Percentiles rank a stretch among this genome's conserved stretches.
These are phyloP conservation scores for Schizotus pectinicornis DNA, from an alignment of 2,888 invertebrate species.

Conservation along the genomic window DNA sequence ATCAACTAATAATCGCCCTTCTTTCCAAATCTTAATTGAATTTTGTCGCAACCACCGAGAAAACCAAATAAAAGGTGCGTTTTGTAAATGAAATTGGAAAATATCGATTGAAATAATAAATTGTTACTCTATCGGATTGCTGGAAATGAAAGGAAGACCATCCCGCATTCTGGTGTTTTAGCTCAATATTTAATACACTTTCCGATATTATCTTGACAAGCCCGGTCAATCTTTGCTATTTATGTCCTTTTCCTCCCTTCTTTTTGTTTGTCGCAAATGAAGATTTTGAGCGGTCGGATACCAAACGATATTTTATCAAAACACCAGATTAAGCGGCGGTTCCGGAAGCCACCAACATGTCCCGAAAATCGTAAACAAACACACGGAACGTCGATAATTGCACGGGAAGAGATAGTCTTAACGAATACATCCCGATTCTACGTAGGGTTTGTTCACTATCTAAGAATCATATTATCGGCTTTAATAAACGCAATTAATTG, in stretches of 20 bases:
- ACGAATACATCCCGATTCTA: too few species aligned
- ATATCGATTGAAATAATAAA: slow-evolving; percentile 15
- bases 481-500: too few species aligned
- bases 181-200: slow-evolving; percentile 23
- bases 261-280: not conserved
- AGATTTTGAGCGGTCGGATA: too few species aligned
- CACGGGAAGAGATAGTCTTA: too few species aligned
- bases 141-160: slow-evolving; percentile 13
- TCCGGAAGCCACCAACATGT: too few species aligned
- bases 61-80: not conserved
- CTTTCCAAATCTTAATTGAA: too few species aligned
- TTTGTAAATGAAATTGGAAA: slow-evolving; percentile 16
- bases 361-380: too few species aligned
- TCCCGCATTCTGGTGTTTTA: slow-evolving; percentile 20
- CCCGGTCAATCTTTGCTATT: slow-evolving; percentile 13
- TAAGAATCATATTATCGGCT: too few species aligned
- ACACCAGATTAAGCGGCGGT: too few species aligned
- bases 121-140: slow-evolving; percentile 10
- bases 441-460: too few species aligned
- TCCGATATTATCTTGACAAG: slow-evolving; percentile 16
- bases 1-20: not conserved
- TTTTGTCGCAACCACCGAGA: not conserved
- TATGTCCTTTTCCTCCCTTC: slow-evolving; percentile 6
- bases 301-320: too few species aligned
- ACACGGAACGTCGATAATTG: too few species aligned